Percentiles rank a stretch among this genome's conserved stretches.
phyloP scores from a whole-genome alignment of 2,113 vertebrate species.

The Drymodes brunneopygia region DNA sequence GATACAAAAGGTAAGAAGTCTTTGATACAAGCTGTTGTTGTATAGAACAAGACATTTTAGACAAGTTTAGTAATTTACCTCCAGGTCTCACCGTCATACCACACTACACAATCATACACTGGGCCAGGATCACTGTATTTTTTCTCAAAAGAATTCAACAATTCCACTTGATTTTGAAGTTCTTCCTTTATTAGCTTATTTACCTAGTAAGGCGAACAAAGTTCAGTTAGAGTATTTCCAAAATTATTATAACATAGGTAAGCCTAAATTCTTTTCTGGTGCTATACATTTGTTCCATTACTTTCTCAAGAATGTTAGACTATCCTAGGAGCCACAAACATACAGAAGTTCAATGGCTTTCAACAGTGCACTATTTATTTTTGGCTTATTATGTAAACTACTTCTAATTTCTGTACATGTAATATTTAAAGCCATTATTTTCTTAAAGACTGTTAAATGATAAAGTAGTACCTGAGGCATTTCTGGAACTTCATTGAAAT shows the following conservation, averaged over 20 bases:
- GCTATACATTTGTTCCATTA: not conserved
- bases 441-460: not conserved
- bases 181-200: slow-evolving; percentile 95
- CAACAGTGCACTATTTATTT: not conserved
- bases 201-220: slow-evolving; percentile 41
- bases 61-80: slow-evolving; percentile 70
- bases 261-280: not conserved
- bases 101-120: slow-evolving; percentile 93
- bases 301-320: not conserved
- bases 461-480: not conserved
- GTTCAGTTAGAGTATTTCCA: not conserved
- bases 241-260: not conserved
- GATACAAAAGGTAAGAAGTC: not conserved
- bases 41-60: not conserved
- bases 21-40: not conserved
- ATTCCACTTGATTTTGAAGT: slow-evolving; percentile 88
- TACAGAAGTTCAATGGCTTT: not conserved
- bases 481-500: not conserved
- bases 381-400: not conserved
- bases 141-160: slow-evolving; percentile 92
- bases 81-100: slow-evolving; percentile 92
- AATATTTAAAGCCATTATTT: not conserved
- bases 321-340: not conserved
- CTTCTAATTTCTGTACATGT: not conserved
- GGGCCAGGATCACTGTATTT: slow-evolving; percentile 97